Evolutionary conservation across 1,140 invertebrate species (phyloP).

Genomic region (Pseudomyrmex flavicornis): DNA sequence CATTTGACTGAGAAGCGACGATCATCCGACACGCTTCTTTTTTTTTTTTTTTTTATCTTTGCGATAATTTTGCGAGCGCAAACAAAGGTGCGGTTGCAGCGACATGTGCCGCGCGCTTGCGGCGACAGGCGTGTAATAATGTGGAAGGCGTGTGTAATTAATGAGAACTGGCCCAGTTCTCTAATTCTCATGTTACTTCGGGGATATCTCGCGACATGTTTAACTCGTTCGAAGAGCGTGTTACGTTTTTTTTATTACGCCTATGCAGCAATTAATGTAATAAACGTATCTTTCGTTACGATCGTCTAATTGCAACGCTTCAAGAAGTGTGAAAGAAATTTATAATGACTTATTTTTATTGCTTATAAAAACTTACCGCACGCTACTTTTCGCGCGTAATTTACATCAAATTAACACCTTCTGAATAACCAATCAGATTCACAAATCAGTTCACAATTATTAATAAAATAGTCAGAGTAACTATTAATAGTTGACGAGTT

Average conservation of each 20-base stretch:
- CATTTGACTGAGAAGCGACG: not conserved
- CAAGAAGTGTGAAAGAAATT: too few relatives aligned
- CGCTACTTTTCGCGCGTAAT: too few relatives aligned
- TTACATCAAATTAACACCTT: too few relatives aligned
- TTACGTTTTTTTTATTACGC: not conserved
- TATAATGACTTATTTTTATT: too few relatives aligned
- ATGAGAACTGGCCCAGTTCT: slow-evolving; percentile 19
- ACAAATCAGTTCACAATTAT: too few relatives aligned
- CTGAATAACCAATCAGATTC: too few relatives aligned
- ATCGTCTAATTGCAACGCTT: too few relatives aligned
- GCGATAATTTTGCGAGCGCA: not conserved
- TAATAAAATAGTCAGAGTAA: too few relatives aligned
- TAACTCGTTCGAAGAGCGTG: not conserved
- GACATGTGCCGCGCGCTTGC: not conserved
- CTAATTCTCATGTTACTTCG: not conserved
- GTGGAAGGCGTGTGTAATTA: slow-evolving; percentile 28
- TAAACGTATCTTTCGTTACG: too few relatives aligned
- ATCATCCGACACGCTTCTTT: not conserved
- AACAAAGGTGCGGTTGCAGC: slow-evolving; percentile 22
- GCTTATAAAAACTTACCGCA: too few relatives aligned
- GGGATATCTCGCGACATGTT: not conserved
- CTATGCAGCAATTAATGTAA: not conserved
- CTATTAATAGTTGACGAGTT: too few relatives aligned
- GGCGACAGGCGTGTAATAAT: not conserved
- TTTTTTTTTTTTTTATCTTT: not conserved